A percentile compares a stretch with the other conserved stretches of the same genome.
Evolutionary conservation across 37 sponge, comb jelly and placozoan species (phyloP).

Genomic region (Eunapius fragilis): DNA sequence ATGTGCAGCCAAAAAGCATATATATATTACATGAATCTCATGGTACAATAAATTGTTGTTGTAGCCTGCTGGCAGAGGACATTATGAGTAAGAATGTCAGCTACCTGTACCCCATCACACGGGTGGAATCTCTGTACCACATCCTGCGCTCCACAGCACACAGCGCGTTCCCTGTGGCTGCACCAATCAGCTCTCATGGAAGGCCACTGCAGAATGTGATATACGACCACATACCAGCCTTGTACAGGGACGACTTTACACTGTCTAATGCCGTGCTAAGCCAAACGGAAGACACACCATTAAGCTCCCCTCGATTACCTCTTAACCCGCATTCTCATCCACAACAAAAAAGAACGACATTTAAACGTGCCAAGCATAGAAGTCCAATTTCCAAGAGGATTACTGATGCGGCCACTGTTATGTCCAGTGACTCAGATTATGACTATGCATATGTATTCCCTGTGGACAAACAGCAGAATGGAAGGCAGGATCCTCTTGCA

Average conservation of each 20-base stretch:
- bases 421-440: neutral
- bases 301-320: neutral
- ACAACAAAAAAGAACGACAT: neutral
- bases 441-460: neutral
- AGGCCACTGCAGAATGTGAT: conserved; percentile 1
- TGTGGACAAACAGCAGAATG: neutral
- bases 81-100: conserved; percentile 71
- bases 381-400: no score
- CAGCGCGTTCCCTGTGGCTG: conserved; percentile 79
- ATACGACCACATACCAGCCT: conserved; percentile 6
- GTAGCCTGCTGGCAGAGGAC: conserved; percentile 73
- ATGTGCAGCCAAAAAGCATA: no score
- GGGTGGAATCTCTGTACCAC: conserved; percentile 43
- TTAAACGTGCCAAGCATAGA: neutral
- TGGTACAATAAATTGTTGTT: neutral
- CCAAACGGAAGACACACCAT: neutral
- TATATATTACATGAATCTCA: neutral
- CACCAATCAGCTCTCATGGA: conserved; percentile 12
- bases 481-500: neutral
- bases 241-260: neutral
- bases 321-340: neutral
- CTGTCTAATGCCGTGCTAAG: neutral
- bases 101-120: conserved; percentile 74
- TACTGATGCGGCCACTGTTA: no score
- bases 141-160: conserved; percentile 68